These are phyloP conservation scores for Pandemis corylana DNA, from an alignment of 2,888 invertebrate genomes.

Conservation along the genomic window DNA sequence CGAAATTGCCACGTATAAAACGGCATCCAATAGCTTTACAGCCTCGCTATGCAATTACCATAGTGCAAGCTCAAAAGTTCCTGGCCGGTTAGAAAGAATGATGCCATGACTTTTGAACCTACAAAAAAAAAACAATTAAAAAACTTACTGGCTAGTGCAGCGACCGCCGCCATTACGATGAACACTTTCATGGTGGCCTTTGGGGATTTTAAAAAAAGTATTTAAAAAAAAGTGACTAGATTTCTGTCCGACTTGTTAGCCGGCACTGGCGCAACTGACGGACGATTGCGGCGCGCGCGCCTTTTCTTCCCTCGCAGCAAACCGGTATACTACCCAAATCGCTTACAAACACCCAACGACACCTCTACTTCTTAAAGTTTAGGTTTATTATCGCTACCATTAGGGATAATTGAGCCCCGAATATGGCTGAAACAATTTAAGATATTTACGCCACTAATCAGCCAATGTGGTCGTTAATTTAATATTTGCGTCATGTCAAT, in stretches of 20 bases:
- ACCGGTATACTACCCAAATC: constrained; percentile 71
- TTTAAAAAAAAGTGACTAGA: constrained; percentile 77
- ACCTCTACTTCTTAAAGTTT: constrained; percentile 67
- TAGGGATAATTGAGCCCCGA: background rate
- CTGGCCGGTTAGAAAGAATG: background rate
- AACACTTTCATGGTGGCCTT: constrained; percentile 83
- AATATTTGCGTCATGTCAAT: constrained; percentile 26
- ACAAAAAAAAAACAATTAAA: constrained; percentile 14
- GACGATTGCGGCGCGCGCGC: constrained; percentile 71
- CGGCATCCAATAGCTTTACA: constrained; percentile 22
- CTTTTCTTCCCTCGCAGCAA: constrained; percentile 79
- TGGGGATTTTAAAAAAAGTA: constrained; percentile 60
- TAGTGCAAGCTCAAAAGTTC: background rate
- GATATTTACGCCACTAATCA: constrained; percentile 57
- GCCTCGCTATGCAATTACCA: constrained; percentile 30
- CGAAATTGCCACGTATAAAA: constrained; percentile 9
- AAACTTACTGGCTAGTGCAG: constrained; percentile 81
- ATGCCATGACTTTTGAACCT: background rate
- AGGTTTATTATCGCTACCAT: constrained; percentile 59
- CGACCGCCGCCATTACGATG: constrained; percentile 76
- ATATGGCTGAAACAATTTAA: constrained; percentile 33
- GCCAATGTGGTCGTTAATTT: constrained; percentile 52
- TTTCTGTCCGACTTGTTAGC: constrained; percentile 74
- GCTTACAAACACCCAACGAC: constrained; percentile 75
- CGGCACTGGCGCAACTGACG: constrained; percentile 80